Evolutionary conservation across 2,797 vertebrate species (phyloP).

Genomic region (Xyrichtys novacula): DNA sequence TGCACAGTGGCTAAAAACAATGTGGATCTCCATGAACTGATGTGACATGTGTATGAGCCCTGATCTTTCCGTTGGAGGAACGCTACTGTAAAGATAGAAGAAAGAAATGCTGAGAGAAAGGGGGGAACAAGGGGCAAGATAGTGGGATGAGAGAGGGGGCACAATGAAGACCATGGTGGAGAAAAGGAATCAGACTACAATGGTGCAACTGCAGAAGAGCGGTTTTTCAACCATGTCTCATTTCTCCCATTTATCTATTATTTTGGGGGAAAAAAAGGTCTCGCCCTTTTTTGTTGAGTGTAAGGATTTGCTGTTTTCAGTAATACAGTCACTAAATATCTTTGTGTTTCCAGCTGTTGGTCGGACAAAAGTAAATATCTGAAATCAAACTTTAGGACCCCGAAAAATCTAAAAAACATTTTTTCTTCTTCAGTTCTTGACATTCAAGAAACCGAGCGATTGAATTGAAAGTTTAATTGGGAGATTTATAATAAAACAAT

Average conservation of each 20-base stretch:
- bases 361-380: background rate
- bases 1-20: conserved; percentile 77
- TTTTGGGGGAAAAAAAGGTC: background rate
- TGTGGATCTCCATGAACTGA: conserved; percentile 77
- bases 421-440: too few relatives aligned
- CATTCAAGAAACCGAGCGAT: background rate
- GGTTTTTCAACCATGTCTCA: background rate
- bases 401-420: background rate
- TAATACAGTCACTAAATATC: background rate
- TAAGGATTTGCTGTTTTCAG: background rate
- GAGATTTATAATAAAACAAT: conserved; percentile 8
- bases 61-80: conserved; percentile 68
- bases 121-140: conserved; percentile 18
- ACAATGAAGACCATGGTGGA: background rate
- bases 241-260: background rate
- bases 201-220: background rate
- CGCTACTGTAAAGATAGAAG: conserved; percentile 47
- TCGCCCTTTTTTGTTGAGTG: background rate
- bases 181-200: too few relatives aligned
- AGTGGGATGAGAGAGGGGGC: conserved; percentile 12
- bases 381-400: background rate
- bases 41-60: conserved; percentile 79
- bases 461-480: background rate
- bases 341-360: background rate
- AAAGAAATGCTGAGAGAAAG: conserved; percentile 16